A percentile compares a stretch with the other conserved stretches of the same genome.
Evolutionary conservation across 2,113 vertebrate species (phyloP).

Genomic region (Zootoca vivipara): DNA sequence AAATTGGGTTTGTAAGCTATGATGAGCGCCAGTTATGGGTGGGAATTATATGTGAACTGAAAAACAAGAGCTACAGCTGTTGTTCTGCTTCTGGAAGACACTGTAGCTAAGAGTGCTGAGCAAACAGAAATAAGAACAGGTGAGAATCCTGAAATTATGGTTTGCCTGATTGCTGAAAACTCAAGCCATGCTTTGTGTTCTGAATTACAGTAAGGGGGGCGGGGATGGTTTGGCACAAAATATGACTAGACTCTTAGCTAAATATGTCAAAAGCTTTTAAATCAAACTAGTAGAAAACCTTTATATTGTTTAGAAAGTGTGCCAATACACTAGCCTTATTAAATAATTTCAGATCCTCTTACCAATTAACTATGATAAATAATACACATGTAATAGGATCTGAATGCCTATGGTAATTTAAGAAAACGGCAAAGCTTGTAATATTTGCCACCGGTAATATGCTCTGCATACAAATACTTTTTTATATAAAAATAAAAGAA

Average conservation of each 20-base stretch:
- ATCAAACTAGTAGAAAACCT: background rate
- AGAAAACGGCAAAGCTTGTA: background rate
- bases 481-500: background rate
- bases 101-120: background rate
- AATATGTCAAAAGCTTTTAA: background rate
- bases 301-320: background rate
- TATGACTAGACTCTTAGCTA: slow-evolving; percentile 17
- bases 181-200: background rate
- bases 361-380: slow-evolving; percentile 13
- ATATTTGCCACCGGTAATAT: slow-evolving; percentile 21
- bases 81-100: background rate
- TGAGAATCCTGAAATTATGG: background rate
- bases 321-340: slow-evolving; percentile 13
- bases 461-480: background rate
- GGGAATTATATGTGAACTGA: background rate
- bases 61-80: background rate
- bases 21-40: background rate
- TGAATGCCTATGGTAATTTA: slow-evolving; percentile 14
- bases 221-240: background rate
- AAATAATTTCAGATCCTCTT: slow-evolving; percentile 28
- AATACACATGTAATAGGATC: slow-evolving; percentile 19
- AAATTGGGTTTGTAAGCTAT: background rate
- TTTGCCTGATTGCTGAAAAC: background rate
- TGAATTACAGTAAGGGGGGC: background rate
- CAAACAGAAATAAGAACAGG: background rate